Percentiles rank a stretch among this genome's conserved stretches.
Conservation (phyloP, 1,140 invertebrate species). For the Eumeta japonica region DNA sequence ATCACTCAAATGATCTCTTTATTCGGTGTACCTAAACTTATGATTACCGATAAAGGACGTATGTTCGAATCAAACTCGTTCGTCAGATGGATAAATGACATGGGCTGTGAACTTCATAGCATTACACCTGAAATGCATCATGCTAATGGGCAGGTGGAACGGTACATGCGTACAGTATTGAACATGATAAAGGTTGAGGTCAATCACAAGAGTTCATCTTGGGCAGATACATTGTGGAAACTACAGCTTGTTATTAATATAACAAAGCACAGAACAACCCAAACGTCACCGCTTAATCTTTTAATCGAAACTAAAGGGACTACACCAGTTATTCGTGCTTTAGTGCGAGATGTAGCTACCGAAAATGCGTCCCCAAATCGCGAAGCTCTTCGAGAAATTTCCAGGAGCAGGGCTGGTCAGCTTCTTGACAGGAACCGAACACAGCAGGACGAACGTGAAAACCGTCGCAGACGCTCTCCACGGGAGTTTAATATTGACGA, state of each 20-base stretch:
- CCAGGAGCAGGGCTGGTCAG: neutral
- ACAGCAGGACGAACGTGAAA: conserved; percentile 5
- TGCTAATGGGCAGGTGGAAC: conserved; percentile 18
- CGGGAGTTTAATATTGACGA: conserved; percentile 9
- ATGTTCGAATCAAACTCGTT: conserved; percentile 13
- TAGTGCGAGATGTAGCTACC: conserved; percentile 9
- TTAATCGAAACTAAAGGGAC: conserved; percentile 13
- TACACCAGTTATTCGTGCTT: conserved; percentile 10
- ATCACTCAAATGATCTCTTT: conserved; percentile 10
- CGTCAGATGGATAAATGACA: neutral
- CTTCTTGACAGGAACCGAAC: neutral
- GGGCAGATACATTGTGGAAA: conserved; percentile 11
- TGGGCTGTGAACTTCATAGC: conserved; percentile 7
- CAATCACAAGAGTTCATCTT: neutral
- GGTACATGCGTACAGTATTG: conserved; percentile 17
- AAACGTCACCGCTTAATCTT: conserved; percentile 11
- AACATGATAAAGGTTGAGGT: conserved; percentile 8
- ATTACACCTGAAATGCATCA: conserved; percentile 15
- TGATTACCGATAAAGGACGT: conserved; percentile 9
- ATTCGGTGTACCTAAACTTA: conserved; percentile 10
- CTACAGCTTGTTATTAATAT: conserved; percentile 14
- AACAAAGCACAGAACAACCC: conserved; percentile 13
- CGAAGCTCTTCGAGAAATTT: neutral
- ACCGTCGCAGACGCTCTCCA: conserved; percentile 4
- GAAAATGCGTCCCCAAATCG: neutral